Conservation (phyloP, 2,797 vertebrate genomes). For the Avahi laniger region DNA sequence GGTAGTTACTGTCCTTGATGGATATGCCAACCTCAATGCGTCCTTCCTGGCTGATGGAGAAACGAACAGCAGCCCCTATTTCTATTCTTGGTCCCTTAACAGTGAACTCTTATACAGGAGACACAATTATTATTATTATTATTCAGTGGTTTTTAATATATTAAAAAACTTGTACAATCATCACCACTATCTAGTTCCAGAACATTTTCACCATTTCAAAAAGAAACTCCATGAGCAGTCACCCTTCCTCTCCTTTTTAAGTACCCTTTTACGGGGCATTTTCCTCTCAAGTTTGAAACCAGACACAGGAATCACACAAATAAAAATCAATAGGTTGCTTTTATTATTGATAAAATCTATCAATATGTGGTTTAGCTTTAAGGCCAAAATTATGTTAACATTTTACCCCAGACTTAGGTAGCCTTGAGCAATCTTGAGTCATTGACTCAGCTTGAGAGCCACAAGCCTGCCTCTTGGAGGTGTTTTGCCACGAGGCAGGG, state of each 20-base stretch:
- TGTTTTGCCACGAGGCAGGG: neutral
- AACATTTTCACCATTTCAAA: neutral
- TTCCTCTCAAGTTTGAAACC: neutral
- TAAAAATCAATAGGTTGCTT: neutral
- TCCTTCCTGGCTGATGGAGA: too few relatives aligned
- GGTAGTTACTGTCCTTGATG: too few relatives aligned
- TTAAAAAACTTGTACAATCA: neutral
- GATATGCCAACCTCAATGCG: too few relatives aligned
- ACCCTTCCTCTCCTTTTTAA: neutral
- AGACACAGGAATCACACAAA: neutral
- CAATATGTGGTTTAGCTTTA: neutral
- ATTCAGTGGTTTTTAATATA: neutral
- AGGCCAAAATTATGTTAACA: neutral
- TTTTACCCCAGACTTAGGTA: neutral
- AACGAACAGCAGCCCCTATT: too few relatives aligned
- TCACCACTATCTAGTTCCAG: neutral
- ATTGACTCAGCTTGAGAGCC: neutral
- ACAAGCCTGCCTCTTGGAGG: neutral
- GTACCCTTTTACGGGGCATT: neutral
- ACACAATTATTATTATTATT: neutral
- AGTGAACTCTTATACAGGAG: too few relatives aligned
- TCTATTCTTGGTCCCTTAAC: too few relatives aligned
- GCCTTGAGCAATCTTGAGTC: neutral
- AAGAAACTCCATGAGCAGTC: neutral
- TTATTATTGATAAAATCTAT: neutral